Percentiles rank a stretch among this genome's conserved stretches.
phyloP scores from a whole-genome alignment of 1,140 invertebrate genomes.

The Cotesia typhae region DNA sequence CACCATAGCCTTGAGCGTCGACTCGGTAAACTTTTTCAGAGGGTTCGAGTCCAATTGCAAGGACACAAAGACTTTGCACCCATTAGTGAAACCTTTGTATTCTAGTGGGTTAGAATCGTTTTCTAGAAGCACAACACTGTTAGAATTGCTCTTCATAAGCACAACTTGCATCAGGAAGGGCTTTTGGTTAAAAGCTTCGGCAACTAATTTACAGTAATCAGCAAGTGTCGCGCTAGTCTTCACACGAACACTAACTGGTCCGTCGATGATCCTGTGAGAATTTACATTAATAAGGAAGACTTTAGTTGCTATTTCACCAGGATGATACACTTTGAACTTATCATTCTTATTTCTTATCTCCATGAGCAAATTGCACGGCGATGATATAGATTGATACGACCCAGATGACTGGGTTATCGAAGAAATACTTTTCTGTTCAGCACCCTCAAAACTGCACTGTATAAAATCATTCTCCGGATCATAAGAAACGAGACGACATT shows the following conservation, averaged over 20 bases:
- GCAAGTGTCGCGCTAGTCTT: conserved; percentile 69
- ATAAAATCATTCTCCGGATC: conserved; percentile 74
- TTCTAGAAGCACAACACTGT: conserved; percentile 61
- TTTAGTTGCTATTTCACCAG: conserved; percentile 70
- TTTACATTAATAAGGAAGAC: conserved; percentile 72
- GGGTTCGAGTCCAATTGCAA: conserved; percentile 49
- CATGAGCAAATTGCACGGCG: conserved; percentile 68
- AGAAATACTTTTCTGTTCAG: conserved; percentile 68
- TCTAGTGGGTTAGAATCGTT: conserved; percentile 66
- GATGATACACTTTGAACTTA: conserved; percentile 73
- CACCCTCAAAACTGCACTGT: conserved; percentile 75
- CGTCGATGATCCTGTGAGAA: conserved; percentile 69
- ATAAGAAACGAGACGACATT: conserved; percentile 80
- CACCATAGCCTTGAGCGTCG: conserved; percentile 50
- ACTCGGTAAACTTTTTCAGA: conserved; percentile 52
- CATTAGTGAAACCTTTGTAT: conserved; percentile 64
- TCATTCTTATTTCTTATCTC: conserved; percentile 74
- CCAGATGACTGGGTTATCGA: conserved; percentile 34
- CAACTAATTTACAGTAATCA: conserved; percentile 71
- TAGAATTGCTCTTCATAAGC: conserved; percentile 65
- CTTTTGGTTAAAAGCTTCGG: conserved; percentile 60
- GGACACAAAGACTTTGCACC: conserved; percentile 66
- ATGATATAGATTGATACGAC: conserved; percentile 57
- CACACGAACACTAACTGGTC: conserved; percentile 71
- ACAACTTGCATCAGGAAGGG: conserved; percentile 63